Evolutionary conservation across 2,113 vertebrate species (phyloP).

Genomic region (Ginglymostoma cirratum): DNA sequence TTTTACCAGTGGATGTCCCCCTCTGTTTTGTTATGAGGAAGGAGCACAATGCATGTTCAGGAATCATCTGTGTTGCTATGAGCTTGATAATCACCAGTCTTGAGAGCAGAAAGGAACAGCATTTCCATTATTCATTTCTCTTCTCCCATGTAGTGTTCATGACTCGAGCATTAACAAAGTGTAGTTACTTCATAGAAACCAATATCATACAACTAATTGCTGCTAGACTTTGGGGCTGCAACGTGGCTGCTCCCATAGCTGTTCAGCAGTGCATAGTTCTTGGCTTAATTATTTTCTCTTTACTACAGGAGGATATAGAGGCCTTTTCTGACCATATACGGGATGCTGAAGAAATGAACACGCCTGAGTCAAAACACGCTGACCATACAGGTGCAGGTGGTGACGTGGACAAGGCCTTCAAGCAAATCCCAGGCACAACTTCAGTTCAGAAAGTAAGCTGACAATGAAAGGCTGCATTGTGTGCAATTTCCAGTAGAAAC

Average conservation of each 20-base stretch:
- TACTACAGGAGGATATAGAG: slow-evolving; percentile 23
- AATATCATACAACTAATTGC: background rate
- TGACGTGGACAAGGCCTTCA: background rate
- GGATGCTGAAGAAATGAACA: background rate
- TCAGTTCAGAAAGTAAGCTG: slow-evolving; percentile 20
- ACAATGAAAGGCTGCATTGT: background rate
- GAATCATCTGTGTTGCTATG: background rate
- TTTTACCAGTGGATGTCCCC: background rate
- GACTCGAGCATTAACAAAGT: background rate
- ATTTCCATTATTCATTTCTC: background rate
- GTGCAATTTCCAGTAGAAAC: background rate
- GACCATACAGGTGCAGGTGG: background rate
- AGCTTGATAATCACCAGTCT: background rate
- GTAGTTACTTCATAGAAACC: background rate
- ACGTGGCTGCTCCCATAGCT: background rate
- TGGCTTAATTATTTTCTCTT: slow-evolving; percentile 4
- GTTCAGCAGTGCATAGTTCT: background rate
- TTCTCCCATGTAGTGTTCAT: background rate
- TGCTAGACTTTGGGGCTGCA: background rate
- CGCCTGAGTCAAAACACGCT: background rate
- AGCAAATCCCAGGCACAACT: background rate
- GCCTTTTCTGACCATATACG: slow-evolving; percentile 6
- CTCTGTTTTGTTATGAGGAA: background rate
- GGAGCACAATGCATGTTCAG: background rate
- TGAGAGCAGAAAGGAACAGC: background rate